Evolutionary conservation across 2,888 invertebrate genomes (phyloP), one percentile per base, ranked within the genome.

Genomic region (Litoditis marina): DNA sequence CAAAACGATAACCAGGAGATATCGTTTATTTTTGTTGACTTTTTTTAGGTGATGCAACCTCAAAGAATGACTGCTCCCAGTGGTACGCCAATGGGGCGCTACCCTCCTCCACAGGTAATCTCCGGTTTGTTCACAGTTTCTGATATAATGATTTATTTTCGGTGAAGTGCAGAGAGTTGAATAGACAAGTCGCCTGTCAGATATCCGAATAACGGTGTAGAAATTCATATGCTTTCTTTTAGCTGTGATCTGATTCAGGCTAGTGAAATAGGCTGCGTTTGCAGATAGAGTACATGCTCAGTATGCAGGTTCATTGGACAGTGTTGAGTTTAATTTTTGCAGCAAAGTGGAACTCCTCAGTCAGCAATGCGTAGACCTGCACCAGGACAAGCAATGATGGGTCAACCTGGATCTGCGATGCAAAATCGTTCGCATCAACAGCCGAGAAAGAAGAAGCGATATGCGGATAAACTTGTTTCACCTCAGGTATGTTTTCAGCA

Each of bases 401-500:
- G 68, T 25, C 67, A 63, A 34, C 57, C 50, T 4, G 19, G 55
- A 44, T 56, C 52, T 5, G 25, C 22, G 19, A n/a, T 28, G n/a
- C 27, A n/a, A 22, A 60, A 44, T 39, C 31, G 53, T 11, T 46
- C 53, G 13, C 58, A 53, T 28, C 19, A 51, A 16, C 55, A 30
- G 22, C 61, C 61, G 16, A 66, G 68, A 47, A 78, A 77, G 73
- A 77, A 77, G 64, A 76, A 75, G 51, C 56, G 74, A 34, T 76
- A 78, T 59, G 80, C 78, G 16, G 82, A 82, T 52, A 79, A 78
- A 51, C 62, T 81, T 36, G 73, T 82, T 34, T 66, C 75, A n/a
- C 73, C 79, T 8, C 73, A 79, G 67, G 80, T 81, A 19, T 32
- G 19, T 19, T 31, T 65, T 47, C 36, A 7, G 25, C 19, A 8